Base-by-base conservation (phyloP, 2,888 invertebrate genomes). In the Sinhomidia bicolor region DNA sequence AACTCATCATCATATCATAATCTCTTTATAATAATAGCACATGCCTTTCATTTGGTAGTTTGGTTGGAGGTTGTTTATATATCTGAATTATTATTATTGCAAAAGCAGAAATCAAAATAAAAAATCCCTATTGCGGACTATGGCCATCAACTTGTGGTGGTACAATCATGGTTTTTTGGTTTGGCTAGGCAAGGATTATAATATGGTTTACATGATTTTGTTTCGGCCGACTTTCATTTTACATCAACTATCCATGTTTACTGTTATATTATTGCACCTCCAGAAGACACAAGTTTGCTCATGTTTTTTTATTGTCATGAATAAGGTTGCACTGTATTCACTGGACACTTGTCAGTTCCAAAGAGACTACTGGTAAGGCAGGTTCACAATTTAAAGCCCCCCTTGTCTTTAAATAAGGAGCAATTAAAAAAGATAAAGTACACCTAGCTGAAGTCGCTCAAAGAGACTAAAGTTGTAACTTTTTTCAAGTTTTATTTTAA, bases 261-360 rank as follows among this genome's bases (percentile, higher is more conserved):
- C 68, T 74, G 74, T 44, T 47, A 32, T 65, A 41, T 41, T 74
- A 26, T 29, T 17, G 47, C 23, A 47, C 17, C 17, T 17, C 54
- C 7, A 9, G 44, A 32, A 14, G 36, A 9, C 79, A 36, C 3
- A 14, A 54, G 14, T 6, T 54, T 54, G 57, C 32, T 54, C n/a
- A 80, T 41, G 57, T 32, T 41, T 12, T 41, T 12, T 32, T 32
- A 54, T 47, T 74, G 26, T 62, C 36, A 36, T 32, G 10, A 60
- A 36, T 32, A 7, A 60, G 78, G 32, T 60, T 65, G 17, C 57
- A 71, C 6, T 23, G 68, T 74, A 71, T 60, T 85, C 85, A 78
- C 68, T 36, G 44, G 80, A 85, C 84, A 89, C 74, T 89, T 89
- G 80, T 89, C 85, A 89, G 88, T 89, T 62, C 62, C 44, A 29